Evolutionary conservation across 2,888 invertebrate genomes (phyloP).

Genomic region (Leptopilina myrica): DNA sequence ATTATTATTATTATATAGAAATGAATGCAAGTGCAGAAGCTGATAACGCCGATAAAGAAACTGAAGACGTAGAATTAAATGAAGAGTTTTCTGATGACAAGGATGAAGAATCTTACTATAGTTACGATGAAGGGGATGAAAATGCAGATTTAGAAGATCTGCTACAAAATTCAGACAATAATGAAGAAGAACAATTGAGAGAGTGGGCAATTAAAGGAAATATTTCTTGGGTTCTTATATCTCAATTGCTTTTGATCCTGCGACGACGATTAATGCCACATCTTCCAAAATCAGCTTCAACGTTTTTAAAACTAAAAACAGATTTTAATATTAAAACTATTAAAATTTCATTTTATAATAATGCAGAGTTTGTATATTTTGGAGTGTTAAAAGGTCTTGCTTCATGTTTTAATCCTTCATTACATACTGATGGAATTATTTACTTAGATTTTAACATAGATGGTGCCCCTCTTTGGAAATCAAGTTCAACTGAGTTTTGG

Average conservation of each 20-base stretch:
- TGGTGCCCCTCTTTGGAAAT: background rate
- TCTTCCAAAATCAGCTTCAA: background rate
- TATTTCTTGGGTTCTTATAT: background rate
- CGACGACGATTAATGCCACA: constrained; percentile 7
- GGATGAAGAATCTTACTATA: background rate
- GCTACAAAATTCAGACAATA: background rate
- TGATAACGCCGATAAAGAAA: background rate
- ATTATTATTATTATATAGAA: background rate
- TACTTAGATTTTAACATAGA: background rate
- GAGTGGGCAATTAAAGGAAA: background rate
- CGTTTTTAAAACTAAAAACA: background rate
- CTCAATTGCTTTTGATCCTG: background rate
- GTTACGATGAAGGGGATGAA: background rate
- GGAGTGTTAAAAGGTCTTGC: background rate
- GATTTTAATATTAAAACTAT: background rate
- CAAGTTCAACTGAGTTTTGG: background rate
- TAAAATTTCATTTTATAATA: background rate
- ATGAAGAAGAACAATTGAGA: background rate
- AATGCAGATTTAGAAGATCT: background rate
- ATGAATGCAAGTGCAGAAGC: background rate
- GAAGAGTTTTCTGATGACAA: background rate
- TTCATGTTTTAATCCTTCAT: background rate
- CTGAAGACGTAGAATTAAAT: background rate
- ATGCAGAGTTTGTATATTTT: background rate
- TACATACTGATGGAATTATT: background rate